Base-by-base conservation (phyloP, 2,888 invertebrate species). In the Pherbina coryleti region DNA sequence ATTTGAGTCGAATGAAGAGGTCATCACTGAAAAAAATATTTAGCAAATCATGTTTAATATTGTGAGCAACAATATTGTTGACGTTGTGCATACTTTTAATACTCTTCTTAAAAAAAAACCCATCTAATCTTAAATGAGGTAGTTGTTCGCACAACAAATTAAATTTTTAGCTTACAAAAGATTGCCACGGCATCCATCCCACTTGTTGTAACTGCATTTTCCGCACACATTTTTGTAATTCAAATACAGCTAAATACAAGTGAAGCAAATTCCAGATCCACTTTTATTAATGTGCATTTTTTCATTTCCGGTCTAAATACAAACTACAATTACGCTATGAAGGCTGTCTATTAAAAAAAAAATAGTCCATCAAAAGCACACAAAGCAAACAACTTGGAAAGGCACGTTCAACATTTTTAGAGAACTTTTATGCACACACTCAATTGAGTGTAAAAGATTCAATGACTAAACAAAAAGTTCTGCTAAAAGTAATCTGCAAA, bases 271-370 rank as follows among this genome's bases (percentile, higher is more conserved):
- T 22, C 22, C 22, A 60, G 60, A 60, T 60, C 60, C 2, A 28
- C 25, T 60, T 60, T 60, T 60, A 60, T 60, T 60, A 28, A 60
- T 28, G 60, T 60, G 25, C 60, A 28, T 60, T 60, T 28, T 60
- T 60, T 60, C 28, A 60, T 60, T 25, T 60, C 60, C 60, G 60
- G 60, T 14, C 60, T 60, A 60, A 60, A 60, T 60, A 60, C 60
- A 60, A 28, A 60, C 60, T 9, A 14, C 60, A 60, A 22, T 60
- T 19, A 60, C 60, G 28, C 57, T 57, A 22, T 60, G 60, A 60
- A 60, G 60, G 60, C 60, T 60, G 60, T 60, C 60, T 60, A 60
- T 60, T 60, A 28, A 60, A 28, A 28, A 60, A 28, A 60, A 28
- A 22, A 28, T 60, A 60, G 28, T 60, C 28, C 28, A 60, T 60